These are phyloP conservation scores for Diaperis boleti DNA, from an alignment of 2,888 invertebrate genomes.

Conservation along the genomic window DNA sequence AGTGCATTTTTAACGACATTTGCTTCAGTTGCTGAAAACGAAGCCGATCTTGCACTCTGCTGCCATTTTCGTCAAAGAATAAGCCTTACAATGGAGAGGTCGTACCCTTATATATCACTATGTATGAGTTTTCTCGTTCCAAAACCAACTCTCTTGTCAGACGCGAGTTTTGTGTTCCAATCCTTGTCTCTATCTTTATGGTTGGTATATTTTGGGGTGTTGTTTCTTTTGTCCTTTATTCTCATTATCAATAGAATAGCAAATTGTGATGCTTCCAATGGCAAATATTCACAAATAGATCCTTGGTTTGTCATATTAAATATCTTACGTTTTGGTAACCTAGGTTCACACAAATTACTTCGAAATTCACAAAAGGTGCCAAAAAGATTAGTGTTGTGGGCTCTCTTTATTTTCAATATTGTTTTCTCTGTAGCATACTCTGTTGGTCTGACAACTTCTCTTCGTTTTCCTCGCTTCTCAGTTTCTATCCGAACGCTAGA, in stretches of 20 bases:
- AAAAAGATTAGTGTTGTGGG: neutral
- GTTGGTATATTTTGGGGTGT: neutral
- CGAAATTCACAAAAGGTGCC: neutral
- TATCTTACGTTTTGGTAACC: too few species aligned
- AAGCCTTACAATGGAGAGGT: neutral
- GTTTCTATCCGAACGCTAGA: constrained; percentile 44
- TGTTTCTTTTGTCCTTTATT: neutral
- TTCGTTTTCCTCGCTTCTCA: constrained; percentile 47
- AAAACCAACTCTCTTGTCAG: neutral
- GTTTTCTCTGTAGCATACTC: constrained; percentile 47
- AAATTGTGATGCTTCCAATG: neutral
- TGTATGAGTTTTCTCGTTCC: constrained; percentile 1
- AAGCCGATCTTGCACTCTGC: neutral
- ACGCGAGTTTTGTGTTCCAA: neutral
- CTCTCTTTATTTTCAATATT: constrained; percentile 26
- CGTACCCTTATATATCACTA: neutral
- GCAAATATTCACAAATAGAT: too few species aligned
- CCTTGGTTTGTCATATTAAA: too few species aligned
- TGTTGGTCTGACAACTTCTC: constrained; percentile 47
- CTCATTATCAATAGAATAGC: neutral
- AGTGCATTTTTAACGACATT: neutral
- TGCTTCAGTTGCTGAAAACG: neutral
- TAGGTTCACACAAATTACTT: too few species aligned
- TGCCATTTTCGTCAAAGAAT: neutral
- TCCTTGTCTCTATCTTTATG: neutral